Evolutionary conservation across 2,888 invertebrate species (phyloP).

Genomic region (Lithosia quadra): DNA sequence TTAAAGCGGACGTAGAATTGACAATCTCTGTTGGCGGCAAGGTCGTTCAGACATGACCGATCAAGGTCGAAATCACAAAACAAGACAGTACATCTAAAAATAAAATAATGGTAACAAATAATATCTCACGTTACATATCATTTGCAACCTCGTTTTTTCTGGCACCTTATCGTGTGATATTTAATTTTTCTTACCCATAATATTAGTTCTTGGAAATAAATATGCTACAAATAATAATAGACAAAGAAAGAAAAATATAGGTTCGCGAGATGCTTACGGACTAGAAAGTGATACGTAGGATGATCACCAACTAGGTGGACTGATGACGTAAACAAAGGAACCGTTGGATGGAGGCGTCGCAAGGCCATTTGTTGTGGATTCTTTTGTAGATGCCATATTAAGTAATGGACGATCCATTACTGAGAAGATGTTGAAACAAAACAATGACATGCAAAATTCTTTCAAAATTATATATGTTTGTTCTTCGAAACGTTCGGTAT

Average conservation of each 20-base stretch:
- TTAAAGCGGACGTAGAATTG: conserved; percentile 65
- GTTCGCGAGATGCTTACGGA: neutral
- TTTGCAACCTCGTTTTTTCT: conserved; percentile 25
- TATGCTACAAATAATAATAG: neutral
- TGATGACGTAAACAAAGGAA: neutral
- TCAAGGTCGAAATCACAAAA: conserved; percentile 66
- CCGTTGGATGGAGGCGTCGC: neutral
- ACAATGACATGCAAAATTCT: neutral
- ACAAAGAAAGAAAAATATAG: neutral
- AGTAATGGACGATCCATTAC: conserved; percentile 7
- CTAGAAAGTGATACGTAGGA: conserved; percentile 9
- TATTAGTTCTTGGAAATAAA: neutral
- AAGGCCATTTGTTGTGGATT: neutral
- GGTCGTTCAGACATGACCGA: conserved; percentile 71
- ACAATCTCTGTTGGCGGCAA: conserved; percentile 69
- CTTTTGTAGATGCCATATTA: neutral
- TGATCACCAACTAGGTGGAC: neutral
- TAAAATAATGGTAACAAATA: conserved; percentile 43
- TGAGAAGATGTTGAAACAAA: conserved; percentile 2
- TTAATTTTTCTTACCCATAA: neutral
- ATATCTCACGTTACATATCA: conserved; percentile 32
- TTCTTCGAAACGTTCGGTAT: neutral
- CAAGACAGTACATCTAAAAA: conserved; percentile 47
- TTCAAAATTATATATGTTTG: neutral
- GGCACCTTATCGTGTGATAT: neutral